These are phyloP conservation scores for Augochlorella aurata DNA, from an alignment of 2,888 invertebrate genomes.

Conservation along the genomic window DNA sequence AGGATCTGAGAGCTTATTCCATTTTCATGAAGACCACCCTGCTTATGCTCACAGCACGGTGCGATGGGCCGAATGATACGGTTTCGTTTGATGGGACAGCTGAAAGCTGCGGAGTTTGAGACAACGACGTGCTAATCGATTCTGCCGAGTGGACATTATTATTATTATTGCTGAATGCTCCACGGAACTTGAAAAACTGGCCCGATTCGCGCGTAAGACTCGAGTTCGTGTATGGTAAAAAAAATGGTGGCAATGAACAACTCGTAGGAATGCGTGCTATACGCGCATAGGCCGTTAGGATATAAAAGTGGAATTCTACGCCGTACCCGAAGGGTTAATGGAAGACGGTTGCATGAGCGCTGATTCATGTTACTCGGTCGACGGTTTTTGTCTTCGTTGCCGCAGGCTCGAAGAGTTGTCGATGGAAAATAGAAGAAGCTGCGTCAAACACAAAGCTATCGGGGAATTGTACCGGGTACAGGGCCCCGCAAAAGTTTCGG, in stretches of 20 bases:
- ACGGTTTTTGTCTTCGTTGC: conserved; percentile 6
- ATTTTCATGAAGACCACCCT: neutral
- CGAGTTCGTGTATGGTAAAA: neutral
- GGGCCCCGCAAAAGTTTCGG: neutral
- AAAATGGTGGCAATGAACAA: neutral
- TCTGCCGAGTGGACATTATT: too few species aligned
- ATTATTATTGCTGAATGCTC: too few species aligned
- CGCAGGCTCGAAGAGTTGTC: conserved; percentile 1
- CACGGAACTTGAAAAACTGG: too few species aligned
- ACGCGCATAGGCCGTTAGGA: conserved; percentile 12
- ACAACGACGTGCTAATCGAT: too few species aligned
- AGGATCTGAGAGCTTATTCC: conserved; percentile 1
- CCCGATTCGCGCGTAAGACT: too few species aligned
- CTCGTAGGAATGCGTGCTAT: neutral
- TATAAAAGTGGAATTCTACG: conserved; percentile 6
- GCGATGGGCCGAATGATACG: too few species aligned
- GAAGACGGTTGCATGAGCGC: conserved; percentile 10
- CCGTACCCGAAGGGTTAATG: conserved; percentile 8
- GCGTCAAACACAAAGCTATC: conserved; percentile 12
- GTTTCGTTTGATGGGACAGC: too few species aligned
- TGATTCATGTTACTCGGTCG: conserved; percentile 11
- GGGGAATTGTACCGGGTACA: conserved; percentile 4
- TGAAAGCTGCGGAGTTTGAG: too few species aligned
- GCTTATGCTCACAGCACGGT: too few species aligned
- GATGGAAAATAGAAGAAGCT: conserved; percentile 1